Evolutionary conservation across 2,797 vertebrate species (phyloP), one percentile per base, ranked within the genome.

Genomic region (Melanotaenia nigrans): DNA sequence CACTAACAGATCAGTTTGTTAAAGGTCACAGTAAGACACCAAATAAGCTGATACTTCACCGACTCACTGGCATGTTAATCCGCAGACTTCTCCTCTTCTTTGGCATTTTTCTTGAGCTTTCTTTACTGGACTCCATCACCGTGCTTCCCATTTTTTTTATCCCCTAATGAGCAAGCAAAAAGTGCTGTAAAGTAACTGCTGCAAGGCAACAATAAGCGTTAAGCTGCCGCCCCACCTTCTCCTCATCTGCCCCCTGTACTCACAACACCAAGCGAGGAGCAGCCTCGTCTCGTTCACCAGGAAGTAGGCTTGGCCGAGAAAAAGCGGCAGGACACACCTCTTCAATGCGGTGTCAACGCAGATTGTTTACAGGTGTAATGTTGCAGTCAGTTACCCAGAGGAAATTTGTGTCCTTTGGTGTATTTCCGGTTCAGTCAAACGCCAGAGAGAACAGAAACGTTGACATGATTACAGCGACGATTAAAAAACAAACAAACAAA

Each of bases 21-120:
- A 40, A 53, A 60, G 22, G 32, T 47, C 71, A 47, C 69, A 49
- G 56, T 16, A 54, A 57, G 62, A 74, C 71, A 63, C 35, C 55
- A 79, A 58, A 85, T 79, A 4, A 80, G 70, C 25, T 55, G 67
- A 81, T 85, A 87, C 75, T 85, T 82, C 73, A 81, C 59, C 71
- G 85, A 93, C 93, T 94, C 88, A 95, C 94, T 64, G 93, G 94
- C 92, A 95, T 91, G 90, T 94, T 92, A 67, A 95, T 90, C 73
- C 93, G 92, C 79, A 95, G 92, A 78, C 87, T 74, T 89, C 85
- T 90, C 75, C 71, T 92, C 87, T 90, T 94, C 90, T 92, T 95
- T 24, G 91, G 85, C 32, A 68, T 90, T 87, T 94, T 95, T 89
- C 93, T 95, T 9, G 92, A 77, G 71, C 85, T 70, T 22, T 89